phyloP scores from a whole-genome alignment of 2,797 vertebrate species.

The Scolopax rusticola region DNA sequence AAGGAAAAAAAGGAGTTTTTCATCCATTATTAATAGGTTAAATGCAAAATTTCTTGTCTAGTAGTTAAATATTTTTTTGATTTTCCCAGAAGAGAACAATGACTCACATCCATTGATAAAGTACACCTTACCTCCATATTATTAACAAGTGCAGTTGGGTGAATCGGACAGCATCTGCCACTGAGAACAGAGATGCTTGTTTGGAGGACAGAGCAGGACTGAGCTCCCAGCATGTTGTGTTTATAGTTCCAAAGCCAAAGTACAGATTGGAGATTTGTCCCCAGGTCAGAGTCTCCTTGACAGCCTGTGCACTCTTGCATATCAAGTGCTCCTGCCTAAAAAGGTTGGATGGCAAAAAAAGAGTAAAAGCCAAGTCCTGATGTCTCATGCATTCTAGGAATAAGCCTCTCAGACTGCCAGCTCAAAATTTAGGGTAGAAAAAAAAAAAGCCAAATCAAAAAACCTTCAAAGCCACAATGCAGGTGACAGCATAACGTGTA shows the following conservation, averaged over 20 bases:
- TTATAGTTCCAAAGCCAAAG: conserved; percentile 70
- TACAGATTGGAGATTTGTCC: conserved; percentile 71
- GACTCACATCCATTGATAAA: conserved; percentile 69
- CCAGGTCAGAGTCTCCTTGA: conserved; percentile 70
- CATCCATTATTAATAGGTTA: conserved; percentile 42
- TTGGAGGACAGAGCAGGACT: conserved; percentile 60
- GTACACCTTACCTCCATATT: conserved; percentile 34
- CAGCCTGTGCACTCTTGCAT: not conserved
- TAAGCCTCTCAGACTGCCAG: not conserved
- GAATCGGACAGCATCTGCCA: conserved; percentile 73
- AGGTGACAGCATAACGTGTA: conserved; percentile 9
- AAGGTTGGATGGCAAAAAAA: conserved; percentile 43
- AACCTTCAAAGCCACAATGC: accelerated
- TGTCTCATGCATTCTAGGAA: not conserved
- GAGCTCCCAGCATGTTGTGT: conserved; percentile 47
- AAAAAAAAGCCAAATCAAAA: not conserved
- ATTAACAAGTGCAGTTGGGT: conserved; percentile 73
- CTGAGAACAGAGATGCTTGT: conserved; percentile 62
- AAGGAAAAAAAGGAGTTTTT: conserved; percentile 25
- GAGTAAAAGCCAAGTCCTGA: not conserved
- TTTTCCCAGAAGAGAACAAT: conserved; percentile 65
- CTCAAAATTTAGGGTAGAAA: conserved; percentile 9
- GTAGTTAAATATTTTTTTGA: conserved; percentile 54
- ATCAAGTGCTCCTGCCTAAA: not conserved
- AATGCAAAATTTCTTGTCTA: conserved; percentile 54